Evolutionary conservation across 2,113 vertebrate species (phyloP).

Genomic region (Phoenicopterus ruber): DNA sequence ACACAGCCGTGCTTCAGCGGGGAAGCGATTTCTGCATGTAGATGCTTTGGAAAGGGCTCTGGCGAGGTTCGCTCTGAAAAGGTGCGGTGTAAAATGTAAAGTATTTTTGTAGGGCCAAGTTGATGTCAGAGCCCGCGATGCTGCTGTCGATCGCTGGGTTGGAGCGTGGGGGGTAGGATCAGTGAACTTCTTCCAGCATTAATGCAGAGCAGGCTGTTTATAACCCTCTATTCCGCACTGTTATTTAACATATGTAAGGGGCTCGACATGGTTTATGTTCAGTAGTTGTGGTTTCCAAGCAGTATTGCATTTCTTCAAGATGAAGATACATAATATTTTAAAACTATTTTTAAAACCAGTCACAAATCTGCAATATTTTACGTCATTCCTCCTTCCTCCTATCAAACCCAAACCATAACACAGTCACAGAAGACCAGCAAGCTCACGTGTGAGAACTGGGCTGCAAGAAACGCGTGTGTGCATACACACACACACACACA

Average conservation of each 20-base stretch:
- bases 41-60: background rate
- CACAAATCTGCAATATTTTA: conserved; percentile 40
- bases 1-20: fast-evolving
- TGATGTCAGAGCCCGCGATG: background rate
- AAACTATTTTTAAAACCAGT: conserved; percentile 39
- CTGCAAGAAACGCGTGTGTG: background rate
- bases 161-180: background rate
- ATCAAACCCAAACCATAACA: background rate
- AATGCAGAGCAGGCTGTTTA: background rate
- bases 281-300: conserved; percentile 40
- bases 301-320: conserved; percentile 13
- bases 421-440: background rate
- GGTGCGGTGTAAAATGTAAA: background rate
- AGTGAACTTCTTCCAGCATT: background rate
- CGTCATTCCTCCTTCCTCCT: background rate
- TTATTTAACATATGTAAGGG: conserved; percentile 18
- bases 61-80: background rate
- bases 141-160: background rate
- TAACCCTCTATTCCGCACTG: background rate
- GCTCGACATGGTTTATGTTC: background rate
- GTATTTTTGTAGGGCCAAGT: background rate
- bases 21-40: background rate
- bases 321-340: conserved; percentile 20
- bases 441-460: background rate
- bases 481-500: background rate